Conservation (phyloP, 1,140 invertebrate species). For the Drosophila repletoides region DNA sequence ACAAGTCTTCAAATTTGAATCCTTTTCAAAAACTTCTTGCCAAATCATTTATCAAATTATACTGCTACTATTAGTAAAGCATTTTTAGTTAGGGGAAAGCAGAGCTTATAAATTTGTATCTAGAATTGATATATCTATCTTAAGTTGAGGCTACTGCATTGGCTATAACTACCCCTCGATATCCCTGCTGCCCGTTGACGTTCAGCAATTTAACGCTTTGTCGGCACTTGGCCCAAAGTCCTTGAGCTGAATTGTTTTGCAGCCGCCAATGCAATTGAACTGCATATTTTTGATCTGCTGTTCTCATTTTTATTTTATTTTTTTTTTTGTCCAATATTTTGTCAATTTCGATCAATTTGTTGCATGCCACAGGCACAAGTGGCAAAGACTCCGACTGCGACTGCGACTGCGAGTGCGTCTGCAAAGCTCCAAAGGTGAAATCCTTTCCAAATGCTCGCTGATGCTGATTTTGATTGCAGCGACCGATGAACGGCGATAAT, state of each 20-base stretch:
- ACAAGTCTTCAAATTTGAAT: too few relatives aligned
- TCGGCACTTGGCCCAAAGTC: constrained; percentile 72
- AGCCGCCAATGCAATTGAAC: constrained; percentile 67
- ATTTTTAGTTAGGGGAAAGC: too few relatives aligned
- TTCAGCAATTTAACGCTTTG: constrained; percentile 47
- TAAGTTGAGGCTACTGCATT: background rate
- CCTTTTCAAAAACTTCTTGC: too few relatives aligned
- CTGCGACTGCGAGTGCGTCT: too few relatives aligned
- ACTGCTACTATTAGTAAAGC: too few relatives aligned
- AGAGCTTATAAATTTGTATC: too few relatives aligned
- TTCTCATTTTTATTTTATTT: constrained; percentile 15
- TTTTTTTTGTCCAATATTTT: constrained; percentile 64
- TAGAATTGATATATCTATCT: too few relatives aligned
- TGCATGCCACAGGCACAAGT: constrained; percentile 59
- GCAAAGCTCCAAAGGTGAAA: constrained; percentile 41
- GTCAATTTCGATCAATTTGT: constrained; percentile 81
- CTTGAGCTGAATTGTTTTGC: constrained; percentile 68
- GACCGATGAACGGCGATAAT: constrained; percentile 72
- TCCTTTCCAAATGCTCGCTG: constrained; percentile 58
- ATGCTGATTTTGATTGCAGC: constrained; percentile 67
- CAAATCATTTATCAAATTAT: too few relatives aligned
- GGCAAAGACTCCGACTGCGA: too few relatives aligned
- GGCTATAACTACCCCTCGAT: background rate
- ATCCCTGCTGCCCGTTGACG: background rate
- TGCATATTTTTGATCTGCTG: constrained; percentile 58